These are phyloP conservation scores for Brachyalestes nurse DNA, from an alignment of 2,797 vertebrate genomes.

Conservation along the genomic window DNA sequence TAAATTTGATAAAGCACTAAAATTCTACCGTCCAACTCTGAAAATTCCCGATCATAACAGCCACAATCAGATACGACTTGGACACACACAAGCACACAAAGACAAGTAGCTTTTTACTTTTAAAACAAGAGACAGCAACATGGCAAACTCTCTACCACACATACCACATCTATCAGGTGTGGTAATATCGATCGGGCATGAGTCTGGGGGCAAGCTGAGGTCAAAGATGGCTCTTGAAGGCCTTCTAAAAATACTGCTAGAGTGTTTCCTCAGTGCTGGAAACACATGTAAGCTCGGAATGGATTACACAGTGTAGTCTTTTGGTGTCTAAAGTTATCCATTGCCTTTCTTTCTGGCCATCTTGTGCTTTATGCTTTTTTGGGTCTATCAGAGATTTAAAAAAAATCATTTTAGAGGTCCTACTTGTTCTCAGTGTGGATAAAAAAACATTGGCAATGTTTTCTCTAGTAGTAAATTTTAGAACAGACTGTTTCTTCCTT, in stretches of 20 bases:
- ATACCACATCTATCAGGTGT: no score
- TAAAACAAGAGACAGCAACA: not conserved
- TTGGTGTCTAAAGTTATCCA: not conserved
- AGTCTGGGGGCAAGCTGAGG: no score
- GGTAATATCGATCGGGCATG: no score
- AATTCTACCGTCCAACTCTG: no score
- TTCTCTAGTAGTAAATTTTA: not conserved
- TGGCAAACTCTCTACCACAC: no score
- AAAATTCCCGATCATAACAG: no score
- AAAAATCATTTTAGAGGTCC: not conserved
- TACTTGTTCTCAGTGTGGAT: not conserved
- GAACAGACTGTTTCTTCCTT: conserved; percentile 7
- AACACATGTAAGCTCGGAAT: not conserved
- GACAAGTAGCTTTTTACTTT: not conserved
- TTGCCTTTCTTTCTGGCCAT: not conserved
- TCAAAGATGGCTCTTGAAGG: not conserved
- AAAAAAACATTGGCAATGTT: not conserved
- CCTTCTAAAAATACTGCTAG: conserved; percentile 50
- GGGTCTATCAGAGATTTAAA: not conserved
- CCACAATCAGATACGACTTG: no score
- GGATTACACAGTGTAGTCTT: not conserved
- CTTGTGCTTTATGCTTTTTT: not conserved
- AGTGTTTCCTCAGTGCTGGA: not conserved
- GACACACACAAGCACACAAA: not conserved
- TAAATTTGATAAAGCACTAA: no score